Evolutionary conservation across 2,113 vertebrate species (phyloP), one percentile per base, ranked within the genome.

Genomic region (Ia io): DNA sequence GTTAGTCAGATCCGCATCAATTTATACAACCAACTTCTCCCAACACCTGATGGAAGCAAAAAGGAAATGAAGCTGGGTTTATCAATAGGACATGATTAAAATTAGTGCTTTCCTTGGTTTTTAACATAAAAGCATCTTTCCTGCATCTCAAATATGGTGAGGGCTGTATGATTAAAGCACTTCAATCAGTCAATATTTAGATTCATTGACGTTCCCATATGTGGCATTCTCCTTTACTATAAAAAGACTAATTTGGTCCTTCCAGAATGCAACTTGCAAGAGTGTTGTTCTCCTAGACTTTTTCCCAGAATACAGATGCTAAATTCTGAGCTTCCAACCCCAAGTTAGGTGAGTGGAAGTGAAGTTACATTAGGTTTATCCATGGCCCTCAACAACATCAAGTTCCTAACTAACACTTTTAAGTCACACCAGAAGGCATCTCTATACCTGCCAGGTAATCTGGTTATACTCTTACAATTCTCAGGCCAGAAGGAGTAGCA

Each of bases 31-130:
- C 63, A 61, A 83, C 56, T 79, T 92, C 76, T 91, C 22, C 49
- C 59, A 85, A 69, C 22, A 83, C n/a, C 53, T 94, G 69, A 73
- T 74, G 35, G 91, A 89, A 89, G 42, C 61, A 74, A 59, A 93
- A 76, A 84, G 59, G 76, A 96, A 92, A 90, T 10, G 70, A 86
- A 44, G 9, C 65, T 83, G 93, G 42, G 65, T 70, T 85, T 88
- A 89, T 76, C 84, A 65, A 84, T 71, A 78, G 37, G 18, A 80
- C 35, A 35, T 87, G 40, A 86, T 70, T 91, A 83, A 93, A 85
- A 90, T 94, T 56, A 85, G 37, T 8, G 22, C 30, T 90, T 77
- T 84, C 9, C n/a, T 92, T 71, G 17, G 23, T 79, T 89, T 93
- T 61, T 51, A 87, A 67, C 51, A 76, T 37, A 80, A 84, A 90